Evolutionary conservation across 2,797 vertebrate genomes (phyloP).

Genomic region (Rhodeus uyekii): DNA sequence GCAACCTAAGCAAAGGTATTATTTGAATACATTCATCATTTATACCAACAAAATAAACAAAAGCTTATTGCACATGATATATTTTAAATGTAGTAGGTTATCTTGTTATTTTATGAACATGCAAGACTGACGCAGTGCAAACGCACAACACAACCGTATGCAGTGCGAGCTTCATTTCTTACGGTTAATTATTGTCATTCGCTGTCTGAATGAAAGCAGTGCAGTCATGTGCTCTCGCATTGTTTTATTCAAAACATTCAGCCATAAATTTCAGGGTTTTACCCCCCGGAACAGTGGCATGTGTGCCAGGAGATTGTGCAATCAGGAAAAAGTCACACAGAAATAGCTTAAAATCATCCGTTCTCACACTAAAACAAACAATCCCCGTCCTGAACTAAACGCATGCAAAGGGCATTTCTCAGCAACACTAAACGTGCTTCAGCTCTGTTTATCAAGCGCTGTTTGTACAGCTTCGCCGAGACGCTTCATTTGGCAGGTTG

Average conservation of each 20-base stretch:
- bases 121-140: background rate
- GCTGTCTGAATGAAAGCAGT: background rate
- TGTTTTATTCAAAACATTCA: constrained; percentile 21
- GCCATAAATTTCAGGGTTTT: background rate
- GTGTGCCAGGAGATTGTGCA: constrained; percentile 28
- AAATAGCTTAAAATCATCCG: background rate
- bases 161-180: background rate
- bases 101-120: background rate
- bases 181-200: background rate
- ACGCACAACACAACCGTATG: background rate
- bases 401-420: background rate
- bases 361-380: constrained; percentile 5
- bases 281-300: background rate
- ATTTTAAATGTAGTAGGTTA: background rate
- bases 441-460: background rate
- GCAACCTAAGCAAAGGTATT: too few species aligned
- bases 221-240: background rate
- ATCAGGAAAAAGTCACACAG: background rate
- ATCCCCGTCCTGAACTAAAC: background rate
- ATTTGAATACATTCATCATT: too few species aligned
- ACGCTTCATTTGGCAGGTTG: background rate
- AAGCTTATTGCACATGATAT: background rate
- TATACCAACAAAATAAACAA: too few species aligned
- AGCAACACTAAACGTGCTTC: background rate
- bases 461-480: background rate